Base-by-base conservation (phyloP, 2,797 vertebrate genomes). In the Bufotes viridis region DNA sequence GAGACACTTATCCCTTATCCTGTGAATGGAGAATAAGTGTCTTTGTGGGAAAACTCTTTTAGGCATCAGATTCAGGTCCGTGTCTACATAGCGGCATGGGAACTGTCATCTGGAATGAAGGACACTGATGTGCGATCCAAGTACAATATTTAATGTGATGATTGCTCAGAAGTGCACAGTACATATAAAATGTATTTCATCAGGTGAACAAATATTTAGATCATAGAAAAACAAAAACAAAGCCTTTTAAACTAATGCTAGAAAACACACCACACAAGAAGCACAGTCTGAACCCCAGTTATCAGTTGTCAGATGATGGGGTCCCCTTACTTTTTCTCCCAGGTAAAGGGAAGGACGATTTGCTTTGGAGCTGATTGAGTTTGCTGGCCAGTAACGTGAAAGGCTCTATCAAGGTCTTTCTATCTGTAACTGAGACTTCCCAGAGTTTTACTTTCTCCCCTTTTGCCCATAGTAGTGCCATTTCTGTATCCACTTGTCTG, bases 341-440 rank as follows among this genome's bases (percentile, higher is more conserved):
- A 0, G 97, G 97, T 92, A 99, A 92, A 75, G 98, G 98, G 90
- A 99, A 99, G 55, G 96, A 89, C 0, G 97, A 97, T 92, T 98
- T 99, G 96, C 97, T 98, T 95, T 98, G 98, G 1, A 97, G 96
- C 89, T 99, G 98, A 0, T 97, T 97, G 88, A 99, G 97, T 91
- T 97, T 98, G 93, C 96, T 98, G 85, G 98, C 98, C 90, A 99
- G 92, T 76, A 96, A 93, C 11, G 96, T 97, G 93, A 99, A 99
- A 0, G 98, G 98, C 18, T 99, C 98, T 1, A 97, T 96, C 90
- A 99, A 95, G 0, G 97, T 96, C 92, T 92, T 96, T 69, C 97
- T 93, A 20, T 99, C 97, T 0, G 95, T 93, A 74, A 98, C 97
- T 1, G 96, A 98, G 89, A 98, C 97, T 94, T 99, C 98, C 97